These are phyloP conservation scores for Sepioteuthis lessoniana DNA, from an alignment of 2,888 invertebrate species.

Conservation along the genomic window DNA sequence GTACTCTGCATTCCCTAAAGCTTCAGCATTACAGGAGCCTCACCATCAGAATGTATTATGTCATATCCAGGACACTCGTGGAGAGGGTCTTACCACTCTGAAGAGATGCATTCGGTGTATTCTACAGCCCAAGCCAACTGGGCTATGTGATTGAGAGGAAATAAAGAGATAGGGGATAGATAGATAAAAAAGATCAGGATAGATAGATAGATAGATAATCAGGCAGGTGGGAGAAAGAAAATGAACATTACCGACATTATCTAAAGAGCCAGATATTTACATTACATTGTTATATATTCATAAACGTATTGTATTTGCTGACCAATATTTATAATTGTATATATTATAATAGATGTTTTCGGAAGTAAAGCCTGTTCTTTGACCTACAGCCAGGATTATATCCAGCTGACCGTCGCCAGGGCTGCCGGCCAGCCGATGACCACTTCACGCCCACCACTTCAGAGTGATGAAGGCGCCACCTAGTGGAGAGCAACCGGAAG, in stretches of 20 bases:
- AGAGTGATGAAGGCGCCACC: neutral
- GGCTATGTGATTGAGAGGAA: too few species aligned
- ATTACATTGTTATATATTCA: too few species aligned
- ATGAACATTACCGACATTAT: neutral
- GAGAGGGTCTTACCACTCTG: too few species aligned
- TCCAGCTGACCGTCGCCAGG: neutral
- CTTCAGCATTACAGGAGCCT: too few species aligned
- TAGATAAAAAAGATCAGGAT: neutral
- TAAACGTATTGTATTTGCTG: too few species aligned
- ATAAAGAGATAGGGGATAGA: neutral
- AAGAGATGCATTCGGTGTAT: too few species aligned
- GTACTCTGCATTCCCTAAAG: too few species aligned
- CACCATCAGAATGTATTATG: too few species aligned
- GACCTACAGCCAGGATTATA: neutral
- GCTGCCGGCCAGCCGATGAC: neutral
- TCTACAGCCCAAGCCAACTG: too few species aligned
- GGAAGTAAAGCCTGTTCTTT: neutral
- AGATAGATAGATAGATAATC: neutral
- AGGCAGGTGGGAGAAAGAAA: neutral
- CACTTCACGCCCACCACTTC: constrained; percentile 33
- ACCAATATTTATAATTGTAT: too few species aligned
- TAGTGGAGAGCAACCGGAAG: neutral
- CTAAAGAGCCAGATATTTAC: too few species aligned
- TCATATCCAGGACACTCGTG: too few species aligned
- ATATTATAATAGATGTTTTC: neutral